Evolutionary conservation across 2,888 invertebrate species (phyloP), one percentile per base, ranked within the genome.

Genomic region (Drosophila vallismaia): DNA sequence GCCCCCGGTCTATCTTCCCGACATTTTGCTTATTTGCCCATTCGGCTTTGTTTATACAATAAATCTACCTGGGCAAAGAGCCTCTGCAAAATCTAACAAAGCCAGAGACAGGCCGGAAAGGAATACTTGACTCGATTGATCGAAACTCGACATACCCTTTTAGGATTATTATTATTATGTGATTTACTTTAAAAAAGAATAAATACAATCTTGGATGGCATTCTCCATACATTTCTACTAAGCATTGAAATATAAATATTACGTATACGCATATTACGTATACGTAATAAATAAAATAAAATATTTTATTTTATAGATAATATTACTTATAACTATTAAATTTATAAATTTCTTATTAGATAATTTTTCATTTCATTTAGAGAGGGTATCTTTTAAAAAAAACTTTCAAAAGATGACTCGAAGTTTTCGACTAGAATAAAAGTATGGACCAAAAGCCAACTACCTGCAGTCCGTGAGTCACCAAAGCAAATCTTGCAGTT

Each of bases 31-130:
- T 81, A 83, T 75, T 82, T 79, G 78, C 75, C 75, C 76, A 80
- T 79, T 72, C 63, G 75, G 31, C 60, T 60, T 68, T 76, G 73
- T 81, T 78, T 82, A 71, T 79, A 77, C 86, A 81, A 81, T 76
- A 81, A 86, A 84, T 84, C 86, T 86, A 86, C 83, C 83, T 83
- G 81, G 58, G 44, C 48, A 28, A 7, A 38, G 40, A 42, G 24
- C 44, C 62, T 55, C 74, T 55, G 59, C 60, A 72, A 64, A 64
- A 71, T 82, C 85, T 85, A 82, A 82, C 68, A 82, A 66, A 71
- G 70, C 53, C 71, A 75, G 71, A 70, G 12, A 6, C 54, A 12
- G 48, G 28, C 55, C 56, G 3, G 49, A 49, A 31, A 14, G 29
- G 9, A 12, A 9, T 7, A 10, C 14, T 28, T 33, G 14, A 14